These are phyloP conservation scores for Argentina silus DNA, from an alignment of 2,797 vertebrate genomes.

Conservation along the genomic window DNA sequence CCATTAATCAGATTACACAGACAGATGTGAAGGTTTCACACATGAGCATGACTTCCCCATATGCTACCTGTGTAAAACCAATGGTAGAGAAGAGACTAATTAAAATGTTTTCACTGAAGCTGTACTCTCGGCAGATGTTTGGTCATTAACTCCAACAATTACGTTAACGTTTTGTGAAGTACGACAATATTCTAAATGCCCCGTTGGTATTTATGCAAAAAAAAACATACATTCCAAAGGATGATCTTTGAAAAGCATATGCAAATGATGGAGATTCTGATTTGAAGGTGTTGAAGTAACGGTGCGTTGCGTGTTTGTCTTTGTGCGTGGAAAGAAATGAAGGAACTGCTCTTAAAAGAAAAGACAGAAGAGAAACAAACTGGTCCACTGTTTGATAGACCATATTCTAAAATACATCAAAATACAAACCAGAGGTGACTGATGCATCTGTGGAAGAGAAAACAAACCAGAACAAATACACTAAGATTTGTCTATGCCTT, in stretches of 20 bases:
- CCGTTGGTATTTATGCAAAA: not conserved
- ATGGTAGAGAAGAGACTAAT: constrained; percentile 70
- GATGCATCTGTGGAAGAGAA: not conserved
- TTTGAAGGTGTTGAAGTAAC: no score
- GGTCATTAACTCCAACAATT: constrained; percentile 63
- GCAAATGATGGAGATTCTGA: not conserved
- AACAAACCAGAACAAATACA: constrained; percentile 18
- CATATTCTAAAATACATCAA: no score
- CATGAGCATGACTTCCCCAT: constrained; percentile 56
- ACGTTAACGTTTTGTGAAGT: constrained; percentile 45
- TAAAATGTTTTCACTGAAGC: constrained; percentile 59
- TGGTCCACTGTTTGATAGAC: no score
- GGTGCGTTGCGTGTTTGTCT: no score
- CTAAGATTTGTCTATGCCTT: constrained; percentile 37
- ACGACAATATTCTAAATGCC: constrained; percentile 34
- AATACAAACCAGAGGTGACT: no score
- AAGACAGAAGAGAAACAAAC: no score
- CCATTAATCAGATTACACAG: not conserved
- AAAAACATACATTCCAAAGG: not conserved
- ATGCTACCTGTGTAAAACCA: constrained; percentile 72
- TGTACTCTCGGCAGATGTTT: constrained; percentile 64
- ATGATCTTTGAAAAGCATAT: not conserved
- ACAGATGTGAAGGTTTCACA: not conserved
- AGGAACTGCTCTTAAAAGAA: no score
- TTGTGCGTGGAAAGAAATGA: no score